Conservation (phyloP, 1,140 invertebrate genomes). For the Trigoniulus corallinus region DNA sequence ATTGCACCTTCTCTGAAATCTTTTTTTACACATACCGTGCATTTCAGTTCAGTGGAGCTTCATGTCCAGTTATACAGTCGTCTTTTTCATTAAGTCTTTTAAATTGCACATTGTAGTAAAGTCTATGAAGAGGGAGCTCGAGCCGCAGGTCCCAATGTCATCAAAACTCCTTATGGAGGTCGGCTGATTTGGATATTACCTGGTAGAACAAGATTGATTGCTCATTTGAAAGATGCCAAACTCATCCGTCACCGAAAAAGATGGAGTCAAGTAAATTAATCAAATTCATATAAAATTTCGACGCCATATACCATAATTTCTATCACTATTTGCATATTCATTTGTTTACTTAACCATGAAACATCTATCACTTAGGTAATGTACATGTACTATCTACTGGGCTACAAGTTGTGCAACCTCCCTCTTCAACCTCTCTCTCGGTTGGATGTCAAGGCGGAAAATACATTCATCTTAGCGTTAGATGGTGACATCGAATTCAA, state of each 20-base stretch:
- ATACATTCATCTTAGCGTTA: constrained; percentile 35
- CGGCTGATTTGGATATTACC: constrained; percentile 26
- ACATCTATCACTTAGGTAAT: constrained; percentile 29
- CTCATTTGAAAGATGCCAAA: constrained; percentile 30
- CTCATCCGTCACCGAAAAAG: constrained; percentile 30
- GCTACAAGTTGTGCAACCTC: constrained; percentile 32
- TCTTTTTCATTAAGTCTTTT: not conserved
- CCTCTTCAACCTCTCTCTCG: constrained; percentile 13
- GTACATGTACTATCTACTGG: constrained; percentile 48
- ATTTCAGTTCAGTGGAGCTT: too few relatives aligned
- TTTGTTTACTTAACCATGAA: not conserved
- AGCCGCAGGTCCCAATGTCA: constrained; percentile 21
- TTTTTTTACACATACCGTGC: too few relatives aligned
- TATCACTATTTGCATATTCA: too few relatives aligned
- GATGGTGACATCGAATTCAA: constrained; percentile 39
- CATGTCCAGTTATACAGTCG: not conserved
- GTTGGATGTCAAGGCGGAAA: constrained; percentile 30
- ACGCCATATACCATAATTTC: too few relatives aligned
- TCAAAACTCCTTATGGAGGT: constrained; percentile 30
- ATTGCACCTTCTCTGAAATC: too few relatives aligned
- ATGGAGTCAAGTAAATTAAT: constrained; percentile 25
- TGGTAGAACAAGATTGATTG: constrained; percentile 27
- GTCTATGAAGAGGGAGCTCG: constrained; percentile 9
- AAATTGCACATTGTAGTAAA: constrained; percentile 1
- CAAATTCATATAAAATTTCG: too few relatives aligned